Evolutionary conservation across 2,797 vertebrate species (phyloP).

Genomic region (Protonibea diacanthus): DNA sequence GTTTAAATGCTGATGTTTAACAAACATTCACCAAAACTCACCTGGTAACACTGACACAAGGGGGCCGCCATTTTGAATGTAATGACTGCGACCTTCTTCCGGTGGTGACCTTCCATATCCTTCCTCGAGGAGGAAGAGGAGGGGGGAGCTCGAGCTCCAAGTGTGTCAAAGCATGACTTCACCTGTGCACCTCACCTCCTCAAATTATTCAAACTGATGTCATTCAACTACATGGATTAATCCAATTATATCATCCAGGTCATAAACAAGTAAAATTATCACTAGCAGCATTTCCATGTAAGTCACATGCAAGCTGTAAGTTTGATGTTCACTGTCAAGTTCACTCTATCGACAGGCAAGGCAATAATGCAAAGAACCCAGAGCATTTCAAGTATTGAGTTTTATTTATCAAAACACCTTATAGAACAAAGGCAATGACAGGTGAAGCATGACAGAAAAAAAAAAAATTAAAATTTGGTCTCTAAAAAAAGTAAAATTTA

Average conservation of each 20-base stretch:
- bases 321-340: too few species aligned
- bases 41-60: slow-evolving; percentile 87
- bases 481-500: slow-evolving; percentile 74
- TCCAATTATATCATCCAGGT: too few species aligned
- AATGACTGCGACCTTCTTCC: slow-evolving; percentile 73
- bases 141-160: slow-evolving; percentile 15
- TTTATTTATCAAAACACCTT: slow-evolving; percentile 89
- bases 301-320: too few species aligned
- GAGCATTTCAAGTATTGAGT: slow-evolving; percentile 55
- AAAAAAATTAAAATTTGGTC: slow-evolving; percentile 79
- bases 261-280: too few species aligned
- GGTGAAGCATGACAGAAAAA: slow-evolving; percentile 62
- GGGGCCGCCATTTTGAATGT: slow-evolving; percentile 87
- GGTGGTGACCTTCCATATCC: slow-evolving; percentile 70
- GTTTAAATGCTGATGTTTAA: background rate
- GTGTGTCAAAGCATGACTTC: fast-evolving
- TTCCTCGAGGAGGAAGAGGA: background rate
- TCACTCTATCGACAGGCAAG: background rate
- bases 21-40: slow-evolving; percentile 52
- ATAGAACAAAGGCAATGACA: slow-evolving; percentile 77
- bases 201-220: background rate
- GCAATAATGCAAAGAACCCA: background rate
- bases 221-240: background rate
- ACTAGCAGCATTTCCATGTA: background rate
- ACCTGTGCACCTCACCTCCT: fast-evolving